These are phyloP conservation scores for Vollenhovia emeryi DNA, from an alignment of 1,140 invertebrate genomes.

Conservation along the genomic window DNA sequence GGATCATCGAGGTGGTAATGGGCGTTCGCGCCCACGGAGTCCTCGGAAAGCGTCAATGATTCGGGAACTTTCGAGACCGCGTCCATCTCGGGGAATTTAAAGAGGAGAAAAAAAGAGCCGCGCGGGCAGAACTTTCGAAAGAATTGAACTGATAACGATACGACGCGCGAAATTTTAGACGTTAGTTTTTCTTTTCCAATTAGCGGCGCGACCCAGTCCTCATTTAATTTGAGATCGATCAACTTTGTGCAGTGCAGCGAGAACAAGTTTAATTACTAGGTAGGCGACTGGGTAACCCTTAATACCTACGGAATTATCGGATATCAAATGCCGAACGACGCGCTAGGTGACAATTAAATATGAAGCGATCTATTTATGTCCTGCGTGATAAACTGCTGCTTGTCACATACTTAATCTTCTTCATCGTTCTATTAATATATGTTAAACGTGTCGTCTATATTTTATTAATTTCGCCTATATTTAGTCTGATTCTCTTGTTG, in stretches of 20 bases:
- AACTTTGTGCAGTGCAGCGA: slow-evolving; percentile 6
- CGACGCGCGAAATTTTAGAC: not conserved
- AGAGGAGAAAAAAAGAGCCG: not conserved
- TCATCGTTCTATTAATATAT: not conserved
- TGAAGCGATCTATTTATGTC: slow-evolving; percentile 19
- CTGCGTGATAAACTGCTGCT: not conserved
- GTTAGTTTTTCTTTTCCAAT: not conserved
- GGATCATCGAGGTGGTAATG: slow-evolving; percentile 57
- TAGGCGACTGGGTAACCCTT: not conserved
- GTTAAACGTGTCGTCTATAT: not conserved
- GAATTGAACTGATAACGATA: not conserved
- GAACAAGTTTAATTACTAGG: slow-evolving; percentile 15
- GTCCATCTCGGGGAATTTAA: not conserved
- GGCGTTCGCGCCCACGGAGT: slow-evolving; percentile 3
- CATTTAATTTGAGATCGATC: not conserved
- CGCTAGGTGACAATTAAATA: slow-evolving; percentile 16
- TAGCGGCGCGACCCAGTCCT: not conserved
- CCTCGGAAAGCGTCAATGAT: slow-evolving; percentile 4
- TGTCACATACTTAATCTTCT: not conserved
- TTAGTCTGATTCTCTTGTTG: not conserved
- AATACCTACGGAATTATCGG: slow-evolving; percentile 26
- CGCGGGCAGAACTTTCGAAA: not conserved
- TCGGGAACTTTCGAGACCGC: not conserved
- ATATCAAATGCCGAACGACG: slow-evolving; percentile 14
- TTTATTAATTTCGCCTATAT: not conserved